These are phyloP conservation scores for Betta splendens DNA, from an alignment of 2,797 vertebrate genomes.

Conservation along the genomic window DNA sequence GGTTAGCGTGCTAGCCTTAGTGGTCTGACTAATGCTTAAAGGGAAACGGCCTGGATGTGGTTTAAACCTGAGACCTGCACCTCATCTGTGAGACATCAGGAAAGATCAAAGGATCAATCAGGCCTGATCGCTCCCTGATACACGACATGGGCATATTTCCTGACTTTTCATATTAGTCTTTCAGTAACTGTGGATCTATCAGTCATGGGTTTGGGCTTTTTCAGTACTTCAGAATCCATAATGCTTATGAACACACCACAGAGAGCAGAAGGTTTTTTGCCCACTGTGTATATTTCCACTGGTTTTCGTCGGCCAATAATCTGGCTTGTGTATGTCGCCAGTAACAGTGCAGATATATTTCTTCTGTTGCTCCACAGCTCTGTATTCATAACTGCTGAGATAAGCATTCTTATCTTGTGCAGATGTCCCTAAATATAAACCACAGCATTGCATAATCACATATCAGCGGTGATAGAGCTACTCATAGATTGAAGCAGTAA, in stretches of 20 bases:
- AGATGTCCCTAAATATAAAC: constrained; percentile 76
- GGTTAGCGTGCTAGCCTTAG: constrained; percentile 57
- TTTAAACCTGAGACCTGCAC: constrained; percentile 65
- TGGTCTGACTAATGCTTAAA: constrained; percentile 39
- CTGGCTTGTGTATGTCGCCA: background rate
- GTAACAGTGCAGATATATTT: constrained; percentile 5
- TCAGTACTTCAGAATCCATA: constrained; percentile 36
- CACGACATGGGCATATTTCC: constrained; percentile 69
- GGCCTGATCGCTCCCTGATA: constrained; percentile 56
- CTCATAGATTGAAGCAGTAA: too few species aligned
- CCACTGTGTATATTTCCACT: background rate
- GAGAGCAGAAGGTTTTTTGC: constrained; percentile 14
- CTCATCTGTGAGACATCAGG: constrained; percentile 61
- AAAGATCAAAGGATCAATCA: constrained; percentile 72
- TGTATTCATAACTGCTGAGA: constrained; percentile 68
- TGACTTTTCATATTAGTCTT: constrained; percentile 48
- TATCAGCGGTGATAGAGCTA: background rate
- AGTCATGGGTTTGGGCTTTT: constrained; percentile 58
- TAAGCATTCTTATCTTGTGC: constrained; percentile 73
- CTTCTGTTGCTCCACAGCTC: constrained; percentile 44
- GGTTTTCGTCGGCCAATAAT: background rate
- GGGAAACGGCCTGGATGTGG: constrained; percentile 60
- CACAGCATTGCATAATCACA: constrained; percentile 58
- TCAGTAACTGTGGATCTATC: constrained; percentile 61
- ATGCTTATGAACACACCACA: constrained; percentile 51